phyloP scores from a whole-genome alignment of 2,888 invertebrate genomes.

The Lochmaea crataegi region DNA sequence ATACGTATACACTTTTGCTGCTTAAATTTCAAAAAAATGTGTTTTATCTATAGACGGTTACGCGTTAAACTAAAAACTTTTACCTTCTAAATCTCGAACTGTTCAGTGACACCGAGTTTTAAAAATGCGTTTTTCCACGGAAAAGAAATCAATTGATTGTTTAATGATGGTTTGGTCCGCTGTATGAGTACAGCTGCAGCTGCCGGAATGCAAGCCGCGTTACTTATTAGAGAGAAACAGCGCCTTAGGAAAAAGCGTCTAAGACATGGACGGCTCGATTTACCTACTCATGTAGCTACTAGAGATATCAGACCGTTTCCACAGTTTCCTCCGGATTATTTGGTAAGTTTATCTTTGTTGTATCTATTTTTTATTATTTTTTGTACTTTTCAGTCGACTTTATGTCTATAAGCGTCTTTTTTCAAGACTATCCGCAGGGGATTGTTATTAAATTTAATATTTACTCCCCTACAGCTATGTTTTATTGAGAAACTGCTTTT shows the following conservation, averaged over 20 bases:
- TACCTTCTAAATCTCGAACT: not conserved
- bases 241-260: conserved; percentile 85
- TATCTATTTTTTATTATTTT: not conserved
- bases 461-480: no score
- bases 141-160: not conserved
- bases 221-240: conserved; percentile 91
- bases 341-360: conserved; percentile 57
- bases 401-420: no score
- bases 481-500: no score
- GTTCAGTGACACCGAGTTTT: not conserved
- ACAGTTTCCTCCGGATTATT: conserved; percentile 79
- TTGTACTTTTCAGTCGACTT: not conserved
- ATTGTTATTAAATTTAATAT: no score
- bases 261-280: conserved; percentile 79
- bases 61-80: conserved; percentile 7
- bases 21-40: conserved; percentile 18
- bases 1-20: conserved; percentile 27
- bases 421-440: no score
- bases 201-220: conserved; percentile 92
- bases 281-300: conserved; percentile 89
- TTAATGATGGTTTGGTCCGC: conserved; percentile 40
- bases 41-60: not conserved
- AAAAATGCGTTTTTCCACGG: not conserved
- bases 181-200: conserved; percentile 66
- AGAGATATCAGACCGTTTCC: conserved; percentile 89